phyloP scores from a whole-genome alignment of 2,888 invertebrate species.

The Noctua janthe region DNA sequence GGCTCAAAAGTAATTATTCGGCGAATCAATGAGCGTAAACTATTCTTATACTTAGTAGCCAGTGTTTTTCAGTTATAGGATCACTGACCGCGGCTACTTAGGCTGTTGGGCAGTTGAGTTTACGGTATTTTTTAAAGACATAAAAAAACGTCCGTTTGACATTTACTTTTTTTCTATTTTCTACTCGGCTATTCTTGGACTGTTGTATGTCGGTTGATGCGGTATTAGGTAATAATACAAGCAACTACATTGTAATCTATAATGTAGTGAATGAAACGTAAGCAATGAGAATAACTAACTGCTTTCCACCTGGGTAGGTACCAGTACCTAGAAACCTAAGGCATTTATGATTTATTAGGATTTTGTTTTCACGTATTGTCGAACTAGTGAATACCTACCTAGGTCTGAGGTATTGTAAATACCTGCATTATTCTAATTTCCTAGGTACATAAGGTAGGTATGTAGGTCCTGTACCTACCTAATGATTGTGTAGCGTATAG shows the following conservation, averaged over 20 bases:
- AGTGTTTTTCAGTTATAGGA: slow-evolving; percentile 51
- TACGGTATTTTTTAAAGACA: slow-evolving; percentile 54
- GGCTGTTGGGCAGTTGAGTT: slow-evolving; percentile 37
- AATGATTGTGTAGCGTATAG: not conserved
- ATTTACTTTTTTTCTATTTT: slow-evolving; percentile 25
- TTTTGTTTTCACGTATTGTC: not conserved
- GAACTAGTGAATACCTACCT: not conserved
- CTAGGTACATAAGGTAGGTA: not conserved
- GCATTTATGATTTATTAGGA: not conserved
- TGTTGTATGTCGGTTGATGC: not conserved
- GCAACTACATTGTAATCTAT: not conserved
- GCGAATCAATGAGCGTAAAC: slow-evolving; percentile 53
- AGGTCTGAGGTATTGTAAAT: not conserved
- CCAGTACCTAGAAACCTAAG: not conserved
- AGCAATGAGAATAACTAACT: not conserved
- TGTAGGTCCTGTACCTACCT: too few relatives aligned
- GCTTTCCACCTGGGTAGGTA: not conserved
- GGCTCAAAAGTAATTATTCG: slow-evolving; percentile 59
- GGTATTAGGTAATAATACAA: not conserved
- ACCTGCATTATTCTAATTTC: not conserved
- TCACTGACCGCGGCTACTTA: slow-evolving; percentile 60
- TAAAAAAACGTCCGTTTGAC: slow-evolving; percentile 38
- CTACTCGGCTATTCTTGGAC: not conserved
- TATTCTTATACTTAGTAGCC: slow-evolving; percentile 43
- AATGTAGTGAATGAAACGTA: not conserved